Evolutionary conservation across 92 coral and sea anemone genomes (phyloP), one percentile per base, ranked within the genome.

Genomic region (Epizoanthus stellaris): DNA sequence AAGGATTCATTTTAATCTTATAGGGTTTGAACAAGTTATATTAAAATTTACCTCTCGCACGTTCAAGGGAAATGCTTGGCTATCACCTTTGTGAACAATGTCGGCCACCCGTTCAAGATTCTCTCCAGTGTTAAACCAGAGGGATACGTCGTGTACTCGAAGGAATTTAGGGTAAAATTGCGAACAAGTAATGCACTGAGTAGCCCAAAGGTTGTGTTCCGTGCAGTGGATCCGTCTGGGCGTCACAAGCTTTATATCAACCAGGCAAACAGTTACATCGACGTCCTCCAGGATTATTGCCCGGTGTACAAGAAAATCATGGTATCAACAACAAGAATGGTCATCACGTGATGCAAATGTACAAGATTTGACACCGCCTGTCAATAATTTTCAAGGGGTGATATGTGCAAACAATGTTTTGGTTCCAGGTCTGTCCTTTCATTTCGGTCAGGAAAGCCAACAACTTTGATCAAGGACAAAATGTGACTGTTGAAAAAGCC

Each of bases 91-190:
- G 69, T 88, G 42, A 88, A 88, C 67, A 85, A 88, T 42, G 91
- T 70, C 4, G 91, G 88, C 39, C 70, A 68, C 14, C 86, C 81
- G 64, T 47, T 88, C 85, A 76, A 70, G 63, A 70, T 88, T 19
- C 61, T 76, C 59, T 88, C 91, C 6, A 88, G 85, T 8, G 34
- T 88, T 62, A 84, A 88, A 36, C 91, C 91, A 13, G 80, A 88
- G 25, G 91, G 88, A 19, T 88, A 88, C 16, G 21, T 63, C 19
- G 85, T 83, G 2, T 58, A 67, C 15, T 76, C 77, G 23, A 86
- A 88, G 68, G 76, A 84, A 25, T 76, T 82, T 38, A 88, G 83
- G 68, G 57, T 88, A 0, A 88, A 83, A 43, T 59, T 86, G 4
- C 86, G 75, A 52, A 76, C 59, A 15, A 21, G 85, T 16, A 65